Evolutionary conservation across 2,888 invertebrate species (phyloP), one percentile per base, ranked within the genome.

Genomic region (Agonum fuliginosum): DNA sequence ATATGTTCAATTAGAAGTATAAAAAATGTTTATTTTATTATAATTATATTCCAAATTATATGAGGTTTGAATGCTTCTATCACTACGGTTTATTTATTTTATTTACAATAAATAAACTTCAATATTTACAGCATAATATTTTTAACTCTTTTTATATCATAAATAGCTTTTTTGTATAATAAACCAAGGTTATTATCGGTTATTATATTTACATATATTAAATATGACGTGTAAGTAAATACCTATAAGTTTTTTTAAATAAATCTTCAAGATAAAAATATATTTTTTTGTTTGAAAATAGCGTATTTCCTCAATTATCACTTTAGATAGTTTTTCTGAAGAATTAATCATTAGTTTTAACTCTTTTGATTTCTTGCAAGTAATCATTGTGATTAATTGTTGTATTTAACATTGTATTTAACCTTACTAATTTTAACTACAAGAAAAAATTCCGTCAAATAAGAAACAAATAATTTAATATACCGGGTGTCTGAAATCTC

Each of bases 121-220:
- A 24, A 54, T 20, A 48, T 20, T 5, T 48, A 48, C 8, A 22
- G n/a, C 22, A n/a, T 5, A 12, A 54, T 54, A 37, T 37, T 37
- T 54, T 54, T 48, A 22, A 20, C 48, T 54, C 20, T 46, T 37
- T 37, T 37, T 37, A 37, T 37, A 8, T 10, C 37, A 37, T 37
- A 4, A 24, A 54, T 54, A n/a, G n/a, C n/a, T n/a, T 54, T 54
- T 54, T 54, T 54, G 54, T 12, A 24, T 54, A 22, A n/a, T 24
- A 2, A 24, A 10, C 54, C 54, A 54, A 54, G 54, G 54, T 37
- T 37, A 37, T 10, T n/a, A 37, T n/a, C n/a, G n/a, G n/a, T n/a
- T n/a, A n/a, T n/a, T n/a, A n/a, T n/a, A n/a, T n/a, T n/a, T n/a
- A n/a, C n/a, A n/a, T n/a, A n/a, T n/a, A n/a, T n/a, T n/a, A n/a